phyloP scores from a whole-genome alignment of 2,113 vertebrate genomes.

The Emydura subglobosa region DNA sequence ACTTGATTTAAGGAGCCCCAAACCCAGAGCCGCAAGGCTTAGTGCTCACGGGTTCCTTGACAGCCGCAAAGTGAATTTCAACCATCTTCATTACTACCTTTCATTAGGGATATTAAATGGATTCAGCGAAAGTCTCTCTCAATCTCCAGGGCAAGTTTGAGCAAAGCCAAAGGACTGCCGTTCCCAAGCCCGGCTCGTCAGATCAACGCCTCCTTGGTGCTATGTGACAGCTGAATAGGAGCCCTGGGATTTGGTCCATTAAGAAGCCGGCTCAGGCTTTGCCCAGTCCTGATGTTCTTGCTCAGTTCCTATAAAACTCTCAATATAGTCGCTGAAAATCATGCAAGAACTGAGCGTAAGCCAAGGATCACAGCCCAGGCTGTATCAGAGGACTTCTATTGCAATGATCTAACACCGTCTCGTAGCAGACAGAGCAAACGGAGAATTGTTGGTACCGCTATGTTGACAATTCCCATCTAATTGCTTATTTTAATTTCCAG shows the following conservation, averaged over 20 bases:
- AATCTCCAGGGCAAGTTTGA: not conserved
- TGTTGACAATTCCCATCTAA: not conserved
- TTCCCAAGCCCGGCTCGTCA: not conserved
- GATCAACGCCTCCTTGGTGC: not conserved
- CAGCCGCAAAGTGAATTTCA: not conserved
- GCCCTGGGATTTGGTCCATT: not conserved
- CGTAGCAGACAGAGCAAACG: not conserved
- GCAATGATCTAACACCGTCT: not conserved
- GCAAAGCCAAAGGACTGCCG: not conserved
- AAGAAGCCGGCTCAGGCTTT: not conserved
- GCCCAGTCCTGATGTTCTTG: not conserved
- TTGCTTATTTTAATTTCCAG: accelerated
- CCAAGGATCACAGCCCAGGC: not conserved
- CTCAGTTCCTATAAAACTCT: not conserved
- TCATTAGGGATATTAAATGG: not conserved
- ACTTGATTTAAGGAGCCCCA: not conserved
- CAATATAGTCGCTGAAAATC: not conserved
- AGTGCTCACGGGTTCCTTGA: not conserved
- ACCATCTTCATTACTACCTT: not conserved
- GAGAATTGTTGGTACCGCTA: accelerated
- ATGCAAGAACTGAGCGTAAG: not conserved
- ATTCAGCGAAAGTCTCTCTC: not conserved
- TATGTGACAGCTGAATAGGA: not conserved
- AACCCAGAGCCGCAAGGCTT: not conserved
- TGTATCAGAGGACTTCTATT: not conserved